Conservation (phyloP, 2,888 invertebrate species). For the Zygogramma bicolorata region DNA sequence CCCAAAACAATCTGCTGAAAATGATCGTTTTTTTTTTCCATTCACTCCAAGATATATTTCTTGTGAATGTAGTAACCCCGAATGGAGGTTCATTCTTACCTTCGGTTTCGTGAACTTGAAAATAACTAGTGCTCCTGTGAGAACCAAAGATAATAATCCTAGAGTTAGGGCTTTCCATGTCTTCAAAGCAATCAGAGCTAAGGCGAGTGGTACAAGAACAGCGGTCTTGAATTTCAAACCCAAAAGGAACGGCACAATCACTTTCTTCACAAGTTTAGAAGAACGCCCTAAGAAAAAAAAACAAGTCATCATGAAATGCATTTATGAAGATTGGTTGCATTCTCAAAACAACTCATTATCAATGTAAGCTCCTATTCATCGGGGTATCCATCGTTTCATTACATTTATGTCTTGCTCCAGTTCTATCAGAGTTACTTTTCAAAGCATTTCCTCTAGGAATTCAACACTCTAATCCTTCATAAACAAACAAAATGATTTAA, state of each 20-base stretch:
- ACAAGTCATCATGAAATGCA: not conserved
- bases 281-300: slow-evolving; percentile 73
- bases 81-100: slow-evolving; percentile 66
- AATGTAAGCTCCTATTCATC: not conserved
- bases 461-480: too few species aligned
- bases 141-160: slow-evolving; percentile 84
- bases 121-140: slow-evolving; percentile 87
- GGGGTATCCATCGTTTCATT: too few species aligned
- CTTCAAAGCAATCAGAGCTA: slow-evolving; percentile 86
- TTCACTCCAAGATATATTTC: too few species aligned
- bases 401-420: too few species aligned
- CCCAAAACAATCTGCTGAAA: too few species aligned
- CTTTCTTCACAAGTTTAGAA: slow-evolving; percentile 80
- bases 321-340: not conserved
- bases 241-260: slow-evolving; percentile 86
- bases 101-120: slow-evolving; percentile 91
- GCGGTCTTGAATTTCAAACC: slow-evolving; percentile 90
- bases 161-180: slow-evolving; percentile 92
- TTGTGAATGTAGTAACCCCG: too few species aligned
- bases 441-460: too few species aligned
- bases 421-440: too few species aligned
- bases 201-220: slow-evolving; percentile 83
- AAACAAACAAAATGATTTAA: too few species aligned
- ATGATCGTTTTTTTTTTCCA: too few species aligned
- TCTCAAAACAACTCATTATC: too few species aligned